Base-by-base conservation (phyloP, 1,140 invertebrate genomes). In the Brachionus rotundiformis region DNA sequence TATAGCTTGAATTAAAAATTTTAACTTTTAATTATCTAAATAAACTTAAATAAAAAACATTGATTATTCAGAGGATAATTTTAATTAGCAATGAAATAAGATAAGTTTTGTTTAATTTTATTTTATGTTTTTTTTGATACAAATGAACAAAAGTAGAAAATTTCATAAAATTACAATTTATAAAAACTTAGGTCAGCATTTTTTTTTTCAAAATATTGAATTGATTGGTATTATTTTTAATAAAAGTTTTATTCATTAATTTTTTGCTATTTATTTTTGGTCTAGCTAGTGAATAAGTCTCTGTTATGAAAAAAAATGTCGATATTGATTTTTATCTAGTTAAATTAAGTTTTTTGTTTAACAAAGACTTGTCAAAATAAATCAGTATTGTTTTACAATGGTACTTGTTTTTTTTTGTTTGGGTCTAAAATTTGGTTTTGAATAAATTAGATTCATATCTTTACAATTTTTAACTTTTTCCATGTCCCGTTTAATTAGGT, bases 161-260 rank as follows among this genome's bases (percentile, higher is more conserved):
- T 54, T 54, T 54, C 19, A 54, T 54, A 54, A 54, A 54, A 19
- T 54, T 54, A 54, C 47, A 54, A 54, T 54, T 54, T 54, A 54
- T 7, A 54, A 54, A 54, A 23, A 54, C 47, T 54, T 19, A 19
- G 47, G 47, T 54, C 47, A 54, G 47, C 47, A 1, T 7, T 23
- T 54, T 54, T 41, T 41, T 41, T 3, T 54, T 54, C 5, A 54
- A 54, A 54, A 54, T 54, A 54, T 54, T 54, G 47, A 54, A 54
- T 19, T 54, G 47, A 54, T 54, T 54, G 47, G 23, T 54, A 54
- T 16, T 54, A 19, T 54, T 54, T 54, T 54, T 19, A 54, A 54
- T 19, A 19, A 19, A 54, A 54, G 47, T 54, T 23, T 54, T 19
- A 54, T 54, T 54, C 47, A 54, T 54, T 54, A 54, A 54, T 54